Evolutionary conservation across 2,113 vertebrate genomes (phyloP).

Genomic region (Corythornis cristatus): DNA sequence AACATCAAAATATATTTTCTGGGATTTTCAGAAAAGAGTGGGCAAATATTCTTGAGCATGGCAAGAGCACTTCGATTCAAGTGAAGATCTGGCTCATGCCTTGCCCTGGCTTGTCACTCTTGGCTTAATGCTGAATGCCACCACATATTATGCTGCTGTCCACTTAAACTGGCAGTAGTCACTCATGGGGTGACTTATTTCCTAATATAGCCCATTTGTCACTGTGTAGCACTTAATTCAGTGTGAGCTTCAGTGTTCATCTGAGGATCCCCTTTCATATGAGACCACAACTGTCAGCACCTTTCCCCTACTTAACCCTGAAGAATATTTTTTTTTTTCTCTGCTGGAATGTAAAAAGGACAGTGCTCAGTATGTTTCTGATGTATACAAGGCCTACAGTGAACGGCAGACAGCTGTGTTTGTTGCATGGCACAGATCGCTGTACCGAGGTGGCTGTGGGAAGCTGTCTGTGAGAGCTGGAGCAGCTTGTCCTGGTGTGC

Average conservation of each 20-base stretch:
- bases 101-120: neutral
- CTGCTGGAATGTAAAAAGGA: neutral
- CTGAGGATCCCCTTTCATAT: neutral
- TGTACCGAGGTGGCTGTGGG: neutral
- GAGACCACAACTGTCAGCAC: neutral
- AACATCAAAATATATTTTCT: neutral
- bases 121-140: neutral
- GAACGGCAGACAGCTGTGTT: neutral
- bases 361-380: neutral
- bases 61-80: neutral
- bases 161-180: neutral
- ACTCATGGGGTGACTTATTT: neutral
- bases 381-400: no score
- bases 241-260: neutral
- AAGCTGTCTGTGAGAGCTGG: neutral
- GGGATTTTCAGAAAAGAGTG: neutral
- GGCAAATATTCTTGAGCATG: neutral
- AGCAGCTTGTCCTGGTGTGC: neutral
- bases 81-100: neutral
- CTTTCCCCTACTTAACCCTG: neutral
- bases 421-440: rapidly evolving
- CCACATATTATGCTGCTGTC: neutral
- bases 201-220: neutral
- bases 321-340: neutral
- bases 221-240: rapidly evolving